Base-by-base conservation (phyloP, 2,888 invertebrate genomes). In the Lottia gigantea region DNA sequence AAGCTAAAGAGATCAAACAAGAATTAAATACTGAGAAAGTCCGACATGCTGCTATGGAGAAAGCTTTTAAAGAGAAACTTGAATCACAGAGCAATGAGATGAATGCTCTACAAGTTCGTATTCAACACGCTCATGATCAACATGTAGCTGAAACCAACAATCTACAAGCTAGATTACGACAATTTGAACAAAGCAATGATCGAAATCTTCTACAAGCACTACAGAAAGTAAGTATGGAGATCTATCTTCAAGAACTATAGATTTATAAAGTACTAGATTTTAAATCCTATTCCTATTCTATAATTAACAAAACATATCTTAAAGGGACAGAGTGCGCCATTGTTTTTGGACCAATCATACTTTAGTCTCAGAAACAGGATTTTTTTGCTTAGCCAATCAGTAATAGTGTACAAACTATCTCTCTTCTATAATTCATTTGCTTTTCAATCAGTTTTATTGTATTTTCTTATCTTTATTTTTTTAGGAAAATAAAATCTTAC, bases 1-100 rank as follows among this genome's bases (percentile, higher is more conserved):
- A 94, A 87, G 85, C 95, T 64, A 93, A 93, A 79, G 95, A 95
- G 82, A 87, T 96, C 19, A 92, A 95, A 83, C 88, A 91, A 46
- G 93, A 92, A 77, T 89, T 94, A 82, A 92, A 92, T 80, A 89
- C 91, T 2, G 94, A 95, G 86, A 91, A 92, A n/a, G 89, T 91
- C 0, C 91, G 92, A 68, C 85, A 91, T 19, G 86, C 89, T 14
- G 88, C 91, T 40, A 89, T 90, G 66, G 90, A 90, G 71, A 90
- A 92, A 65, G 91, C 91, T 79, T 90, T 91, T 61, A 91, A 92
- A 77, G 93, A 93, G 74, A 90, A 91, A 73, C 86, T 90, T 75
- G 86, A 86, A 74, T 81, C 89, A 68, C 90, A 91, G 79, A 90
- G 91, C 67, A 90, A 91, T 12, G 94, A 94, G 83, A 83, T 91